Evolutionary conservation across 2,797 vertebrate genomes (phyloP), one percentile per base, ranked within the genome.

Genomic region (Enteromius afrohamiltoni): DNA sequence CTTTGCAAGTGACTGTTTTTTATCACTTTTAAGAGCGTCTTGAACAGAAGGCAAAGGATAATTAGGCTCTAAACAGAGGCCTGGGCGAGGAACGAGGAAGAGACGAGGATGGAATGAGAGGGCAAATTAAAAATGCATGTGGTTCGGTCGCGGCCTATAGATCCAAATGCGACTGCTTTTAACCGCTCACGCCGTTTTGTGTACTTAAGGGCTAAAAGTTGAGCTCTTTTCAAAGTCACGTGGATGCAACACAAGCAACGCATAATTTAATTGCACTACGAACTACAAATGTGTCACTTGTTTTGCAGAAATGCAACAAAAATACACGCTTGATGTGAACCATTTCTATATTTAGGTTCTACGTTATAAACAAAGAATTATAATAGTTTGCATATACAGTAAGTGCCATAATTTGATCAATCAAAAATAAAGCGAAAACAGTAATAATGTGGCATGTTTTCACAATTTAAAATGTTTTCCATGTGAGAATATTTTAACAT

Each of bases 1-100:
- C 95, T 96, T 96, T 95, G 94, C 94, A 93, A 93, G 96, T 96
- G 94, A 93, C 97, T 99, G 97, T 95, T 96, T 97, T 97, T 94
- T 97, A 97, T 99, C 96, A 98, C 91, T 85, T 93, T 91, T 91
- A 95, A 94, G 93, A 90, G 92, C 93, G 91, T 92, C 92, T 93
- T 92, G 90, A 96, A 95, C 94, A 96, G 96, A 96, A 96, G 96
- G 96, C 95, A 95, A 93, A 88, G 91, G 89, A 94, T 96, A 97
- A 98, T 98, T 96, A 95, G 93, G 93, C 93, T 85, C 91, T 90
- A 93, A 95, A 94, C 94, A 94, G 92, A 92, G 94, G 91, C 89
- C 90, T 87, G 80, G 64, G 75, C 49, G 53, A 85, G 70, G 82
- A 85, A 83, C 49, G 80, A 87, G 10, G 60, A 49, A 47, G 80